Evolutionary conservation across 1,140 invertebrate genomes (phyloP).

Genomic region (Asobara japonica): DNA sequence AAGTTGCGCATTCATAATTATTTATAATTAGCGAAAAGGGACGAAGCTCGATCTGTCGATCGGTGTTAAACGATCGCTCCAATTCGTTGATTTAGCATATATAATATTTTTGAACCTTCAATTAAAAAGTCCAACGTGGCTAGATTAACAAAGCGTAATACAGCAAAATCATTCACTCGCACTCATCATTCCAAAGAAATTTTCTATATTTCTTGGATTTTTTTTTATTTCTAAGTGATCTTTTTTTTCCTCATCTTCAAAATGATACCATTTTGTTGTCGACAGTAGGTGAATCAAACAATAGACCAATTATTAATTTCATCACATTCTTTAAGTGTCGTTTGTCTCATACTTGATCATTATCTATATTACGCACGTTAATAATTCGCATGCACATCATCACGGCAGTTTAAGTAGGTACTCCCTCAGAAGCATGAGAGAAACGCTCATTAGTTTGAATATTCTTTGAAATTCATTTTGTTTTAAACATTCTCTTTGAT

Average conservation of each 20-base stretch:
- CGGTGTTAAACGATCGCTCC: slow-evolving; percentile 22
- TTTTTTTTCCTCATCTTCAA: too few relatives aligned
- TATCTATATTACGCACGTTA: neutral
- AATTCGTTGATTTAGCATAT: slow-evolving; percentile 31
- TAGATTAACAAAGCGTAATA: neutral
- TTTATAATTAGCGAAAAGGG: slow-evolving; percentile 27
- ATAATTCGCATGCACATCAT: slow-evolving; percentile 18
- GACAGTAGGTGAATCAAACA: slow-evolving; percentile 1
- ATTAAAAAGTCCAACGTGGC: slow-evolving; percentile 16
- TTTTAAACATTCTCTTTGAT: neutral
- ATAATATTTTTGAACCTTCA: neutral
- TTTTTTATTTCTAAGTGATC: slow-evolving; percentile 19
- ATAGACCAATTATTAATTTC: slow-evolving; percentile 14
- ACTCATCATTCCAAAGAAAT: neutral
- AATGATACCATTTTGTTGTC: neutral
- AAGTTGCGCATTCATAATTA: slow-evolving; percentile 28
- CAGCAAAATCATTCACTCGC: slow-evolving; percentile 13
- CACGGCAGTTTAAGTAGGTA: slow-evolving; percentile 33
- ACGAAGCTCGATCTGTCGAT: slow-evolving; percentile 33
- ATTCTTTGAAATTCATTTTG: neutral
- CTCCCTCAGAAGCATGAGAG: slow-evolving; percentile 13
- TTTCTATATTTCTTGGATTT: neutral
- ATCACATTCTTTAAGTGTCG: slow-evolving; percentile 9
- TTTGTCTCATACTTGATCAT: slow-evolving; percentile 9
- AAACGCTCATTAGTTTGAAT: neutral